phyloP scores from a whole-genome alignment of 2,113 vertebrate species.

The Aramus guarauna region DNA sequence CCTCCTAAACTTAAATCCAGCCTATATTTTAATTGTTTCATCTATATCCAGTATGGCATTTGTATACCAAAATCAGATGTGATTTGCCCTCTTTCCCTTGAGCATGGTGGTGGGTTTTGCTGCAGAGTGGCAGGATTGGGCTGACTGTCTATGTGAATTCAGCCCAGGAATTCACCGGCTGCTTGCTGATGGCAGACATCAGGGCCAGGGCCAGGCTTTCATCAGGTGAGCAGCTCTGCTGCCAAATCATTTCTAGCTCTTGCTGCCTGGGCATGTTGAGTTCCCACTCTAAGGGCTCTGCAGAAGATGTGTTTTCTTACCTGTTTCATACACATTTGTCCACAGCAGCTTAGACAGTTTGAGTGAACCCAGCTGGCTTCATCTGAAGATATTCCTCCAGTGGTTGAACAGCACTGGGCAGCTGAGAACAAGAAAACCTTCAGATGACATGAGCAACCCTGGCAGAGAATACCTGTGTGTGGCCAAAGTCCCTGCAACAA shows the following conservation, averaged over 20 bases:
- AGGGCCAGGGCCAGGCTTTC: background rate
- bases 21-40: background rate
- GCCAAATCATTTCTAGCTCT: background rate
- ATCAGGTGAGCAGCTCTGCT: background rate
- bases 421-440: background rate
- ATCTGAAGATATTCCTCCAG: background rate
- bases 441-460: background rate
- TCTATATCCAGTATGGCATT: background rate
- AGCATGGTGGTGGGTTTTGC: background rate
- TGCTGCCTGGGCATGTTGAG: background rate
- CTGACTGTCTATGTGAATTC: background rate
- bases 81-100: background rate
- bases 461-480: background rate
- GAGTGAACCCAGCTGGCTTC: background rate
- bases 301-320: background rate
- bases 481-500: background rate
- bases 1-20: background rate
- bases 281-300: background rate
- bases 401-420: rapidly evolving
- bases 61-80: background rate
- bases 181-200: rapidly evolving
- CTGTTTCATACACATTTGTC: background rate
- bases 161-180: background rate
- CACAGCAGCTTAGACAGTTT: background rate
- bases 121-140: background rate